Percentiles rank a stretch among this genome's conserved stretches.
phyloP scores from a whole-genome alignment of 2,113 vertebrate species.

The Bujurquina vittata region DNA sequence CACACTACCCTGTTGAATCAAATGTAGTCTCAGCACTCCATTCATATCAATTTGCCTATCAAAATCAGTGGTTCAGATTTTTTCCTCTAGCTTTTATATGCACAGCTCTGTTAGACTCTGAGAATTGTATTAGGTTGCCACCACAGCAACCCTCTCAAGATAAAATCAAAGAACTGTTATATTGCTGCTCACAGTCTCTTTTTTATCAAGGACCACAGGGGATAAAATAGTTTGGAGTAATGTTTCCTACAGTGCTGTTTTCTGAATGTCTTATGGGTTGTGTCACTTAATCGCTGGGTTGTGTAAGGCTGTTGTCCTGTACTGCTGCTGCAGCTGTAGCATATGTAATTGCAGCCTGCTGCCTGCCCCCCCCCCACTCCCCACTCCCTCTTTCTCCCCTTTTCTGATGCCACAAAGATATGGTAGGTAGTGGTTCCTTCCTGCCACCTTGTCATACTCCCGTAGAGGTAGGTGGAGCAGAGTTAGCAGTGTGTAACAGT shows the following conservation, averaged over 20 bases:
- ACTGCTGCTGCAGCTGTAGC: conserved; percentile 61
- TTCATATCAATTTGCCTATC: conserved; percentile 60
- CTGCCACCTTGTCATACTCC: conserved; percentile 56
- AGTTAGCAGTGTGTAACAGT: conserved; percentile 40
- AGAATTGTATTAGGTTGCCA: conserved; percentile 36
- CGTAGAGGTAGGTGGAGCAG: conserved; percentile 47
- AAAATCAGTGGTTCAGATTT: conserved; percentile 54
- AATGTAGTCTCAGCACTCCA: conserved; percentile 27
- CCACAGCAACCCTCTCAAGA: conserved; percentile 48
- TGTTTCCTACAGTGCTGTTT: conserved; percentile 18
- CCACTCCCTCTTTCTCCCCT: neutral
- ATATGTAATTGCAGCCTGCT: conserved; percentile 68
- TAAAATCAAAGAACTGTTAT: conserved; percentile 40
- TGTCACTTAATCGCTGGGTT: conserved; percentile 54
- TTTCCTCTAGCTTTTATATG: conserved; percentile 28
- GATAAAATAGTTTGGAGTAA: conserved; percentile 22
- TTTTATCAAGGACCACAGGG: conserved; percentile 21
- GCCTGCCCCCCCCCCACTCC: conserved; percentile 1
- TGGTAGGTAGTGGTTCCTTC: conserved; percentile 50
- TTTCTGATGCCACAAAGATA: conserved; percentile 28
- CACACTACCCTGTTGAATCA: conserved; percentile 18
- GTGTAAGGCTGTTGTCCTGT: conserved; percentile 44
- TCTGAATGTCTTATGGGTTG: conserved; percentile 32
- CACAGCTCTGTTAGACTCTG: conserved; percentile 27
- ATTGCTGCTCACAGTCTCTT: conserved; percentile 28